Conservation (phyloP, 2,113 vertebrate species). For the Bubalus kerabau region DNA sequence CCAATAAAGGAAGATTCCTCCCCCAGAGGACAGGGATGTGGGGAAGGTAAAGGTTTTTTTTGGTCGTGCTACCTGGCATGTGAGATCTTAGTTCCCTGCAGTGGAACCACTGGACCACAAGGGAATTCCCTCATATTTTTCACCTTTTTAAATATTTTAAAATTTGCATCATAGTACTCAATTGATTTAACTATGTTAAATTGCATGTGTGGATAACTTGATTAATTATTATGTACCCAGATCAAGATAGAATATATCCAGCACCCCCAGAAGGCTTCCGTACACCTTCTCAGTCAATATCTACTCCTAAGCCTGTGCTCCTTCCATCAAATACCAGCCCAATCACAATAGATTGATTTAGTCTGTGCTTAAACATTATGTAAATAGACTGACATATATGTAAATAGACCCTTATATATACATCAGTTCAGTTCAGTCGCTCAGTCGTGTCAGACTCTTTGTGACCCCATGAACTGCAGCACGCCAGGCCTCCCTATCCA, state of each 20-base stretch:
- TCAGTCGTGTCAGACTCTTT: not conserved
- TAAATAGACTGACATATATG: not conserved
- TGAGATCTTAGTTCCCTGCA: not conserved
- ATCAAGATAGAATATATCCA: not conserved
- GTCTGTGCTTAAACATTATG: not conserved
- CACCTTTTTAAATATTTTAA: not conserved
- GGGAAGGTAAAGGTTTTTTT: not conserved
- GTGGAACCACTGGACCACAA: not conserved
- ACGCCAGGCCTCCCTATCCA: not conserved
- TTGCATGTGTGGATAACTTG: not conserved
- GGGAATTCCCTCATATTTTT: not conserved
- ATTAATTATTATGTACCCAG: not conserved
- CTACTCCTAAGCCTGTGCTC: not conserved
- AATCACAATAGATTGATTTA: not conserved
- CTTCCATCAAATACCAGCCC: not conserved
- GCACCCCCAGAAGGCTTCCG: not conserved
- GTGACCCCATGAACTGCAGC: not conserved
- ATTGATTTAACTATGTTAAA: not conserved
- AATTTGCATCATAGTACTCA: not conserved
- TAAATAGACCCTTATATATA: not conserved
- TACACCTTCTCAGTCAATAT: not conserved
- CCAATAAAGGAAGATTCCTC: too few species aligned
- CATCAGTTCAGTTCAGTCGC: not conserved
- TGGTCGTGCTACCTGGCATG: fast-evolving
- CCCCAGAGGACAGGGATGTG: not conserved